Evolutionary conservation across 2,113 vertebrate genomes (phyloP).

Genomic region (Heteronetta atricapilla): DNA sequence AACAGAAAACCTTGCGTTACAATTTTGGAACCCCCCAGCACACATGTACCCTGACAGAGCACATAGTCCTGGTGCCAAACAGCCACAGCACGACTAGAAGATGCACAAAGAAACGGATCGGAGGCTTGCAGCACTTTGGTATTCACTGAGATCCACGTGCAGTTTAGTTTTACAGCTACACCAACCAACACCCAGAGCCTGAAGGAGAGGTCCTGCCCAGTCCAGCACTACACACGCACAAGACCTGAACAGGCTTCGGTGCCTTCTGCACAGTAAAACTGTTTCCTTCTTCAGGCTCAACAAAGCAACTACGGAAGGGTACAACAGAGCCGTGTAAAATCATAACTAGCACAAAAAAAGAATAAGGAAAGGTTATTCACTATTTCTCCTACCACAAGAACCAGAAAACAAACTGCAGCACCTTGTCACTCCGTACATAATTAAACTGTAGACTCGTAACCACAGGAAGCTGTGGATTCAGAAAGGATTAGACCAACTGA

Average conservation of each 20-base stretch:
- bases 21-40: not conserved
- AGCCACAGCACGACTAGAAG: not conserved
- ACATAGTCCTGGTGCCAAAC: not conserved
- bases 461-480: not conserved
- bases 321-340: not conserved
- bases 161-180: not conserved
- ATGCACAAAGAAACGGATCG: not conserved
- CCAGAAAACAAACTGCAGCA: not conserved
- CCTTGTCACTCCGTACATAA: not conserved
- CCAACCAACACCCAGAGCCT: not conserved
- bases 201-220: not conserved
- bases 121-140: not conserved
- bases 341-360: not conserved
- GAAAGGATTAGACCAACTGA: not conserved
- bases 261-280: not conserved
- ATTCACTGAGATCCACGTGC: fast-evolving
- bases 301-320: fast-evolving
- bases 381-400: not conserved
- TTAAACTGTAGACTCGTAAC: not conserved
- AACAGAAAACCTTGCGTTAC: not conserved
- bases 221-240: not conserved
- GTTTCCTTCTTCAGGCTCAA: not conserved
- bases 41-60: not conserved
- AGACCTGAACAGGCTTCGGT: not conserved
- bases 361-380: not conserved